phyloP scores from a whole-genome alignment of 2,888 invertebrate genomes.

The Drosophila recens region DNA sequence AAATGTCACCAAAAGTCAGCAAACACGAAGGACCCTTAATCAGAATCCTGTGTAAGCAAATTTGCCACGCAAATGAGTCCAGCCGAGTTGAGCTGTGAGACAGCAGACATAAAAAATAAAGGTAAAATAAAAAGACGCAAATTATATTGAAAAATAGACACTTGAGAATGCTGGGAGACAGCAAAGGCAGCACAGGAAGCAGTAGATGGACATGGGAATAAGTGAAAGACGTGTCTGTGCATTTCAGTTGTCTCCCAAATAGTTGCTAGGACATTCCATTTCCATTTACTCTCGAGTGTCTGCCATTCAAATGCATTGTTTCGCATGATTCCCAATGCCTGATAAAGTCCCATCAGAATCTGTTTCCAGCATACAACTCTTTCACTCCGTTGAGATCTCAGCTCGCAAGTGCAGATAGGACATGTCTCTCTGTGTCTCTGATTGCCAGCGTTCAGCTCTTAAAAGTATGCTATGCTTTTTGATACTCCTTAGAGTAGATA shows the following conservation, averaged over 20 bases:
- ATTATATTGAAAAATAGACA: constrained; percentile 40
- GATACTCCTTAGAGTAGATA: constrained; percentile 2
- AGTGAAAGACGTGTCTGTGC: constrained; percentile 54
- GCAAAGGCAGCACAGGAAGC: constrained; percentile 5
- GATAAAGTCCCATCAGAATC: constrained; percentile 40
- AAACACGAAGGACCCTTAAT: constrained; percentile 54
- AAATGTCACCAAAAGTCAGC: constrained; percentile 67
- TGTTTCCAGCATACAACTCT: constrained; percentile 54
- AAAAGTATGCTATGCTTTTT: constrained; percentile 25
- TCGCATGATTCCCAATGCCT: constrained; percentile 17
- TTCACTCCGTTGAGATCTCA: constrained; percentile 46
- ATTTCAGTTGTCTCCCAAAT: constrained; percentile 30
- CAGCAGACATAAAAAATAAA: background rate
- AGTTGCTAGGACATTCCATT: constrained; percentile 23
- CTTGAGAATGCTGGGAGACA: constrained; percentile 36
- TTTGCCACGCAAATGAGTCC: constrained; percentile 57
- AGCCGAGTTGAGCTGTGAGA: constrained; percentile 8
- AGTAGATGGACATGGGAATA: constrained; percentile 15
- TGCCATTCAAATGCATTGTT: constrained; percentile 36
- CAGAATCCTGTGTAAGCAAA: constrained; percentile 68
- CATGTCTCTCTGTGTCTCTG: constrained; percentile 42
- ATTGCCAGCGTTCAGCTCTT: constrained; percentile 20
- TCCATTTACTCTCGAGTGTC: constrained; percentile 19
- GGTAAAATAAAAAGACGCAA: constrained; percentile 23
- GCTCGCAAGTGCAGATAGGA: constrained; percentile 43